Base-by-base conservation (phyloP, 2,888 invertebrate genomes). In the Girardia tigrina region DNA sequence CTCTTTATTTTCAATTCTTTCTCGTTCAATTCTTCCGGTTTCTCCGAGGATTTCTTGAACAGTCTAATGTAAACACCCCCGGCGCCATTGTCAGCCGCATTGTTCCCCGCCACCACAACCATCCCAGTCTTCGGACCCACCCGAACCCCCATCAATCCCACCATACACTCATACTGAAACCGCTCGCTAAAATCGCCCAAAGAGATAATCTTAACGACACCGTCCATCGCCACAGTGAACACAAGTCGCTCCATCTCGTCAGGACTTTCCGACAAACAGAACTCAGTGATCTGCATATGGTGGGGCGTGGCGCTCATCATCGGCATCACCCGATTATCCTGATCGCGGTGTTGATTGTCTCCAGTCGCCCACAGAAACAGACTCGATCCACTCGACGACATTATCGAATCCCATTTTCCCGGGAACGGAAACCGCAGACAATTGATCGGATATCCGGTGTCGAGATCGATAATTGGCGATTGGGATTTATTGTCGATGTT, bases 361-460 rank as follows among this genome's bases (percentile, higher is more conserved):
- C 12, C 8, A 36, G 16, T 36, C 12, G 8, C 16, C 36, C 36
- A 36, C 36, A 36, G 8, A 36, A 16, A 36, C 36, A 36, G 36
- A 36, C 12, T 36, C 12, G 36, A 36, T 36, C 16, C 16, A 16
- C 36, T 16, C 8, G 36, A 8, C 8, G 36, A n/a, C n/a, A n/a
- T n/a, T n/a, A n/a, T n/a, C n/a, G n/a, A n/a, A n/a, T n/a, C n/a
- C n/a, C n/a, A n/a, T n/a, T n/a, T n/a, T n/a, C n/a, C n/a, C n/a
- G n/a, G 20, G 56, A 56, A 56, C 4, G 56, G 56, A 56, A 56
- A 56, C 23, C n/a, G n/a, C 56, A 56, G 56, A 56, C 56, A 56
- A 56, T 56, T 56, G 2, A 56, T 23, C 23, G n/a, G 56, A n/a
- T 12, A 6, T 16, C 23, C 20, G 4, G 56, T 56, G 56, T 56